These are phyloP conservation scores for Centropus bengalensis DNA, from an alignment of 2,113 vertebrate species.

Conservation along the genomic window DNA sequence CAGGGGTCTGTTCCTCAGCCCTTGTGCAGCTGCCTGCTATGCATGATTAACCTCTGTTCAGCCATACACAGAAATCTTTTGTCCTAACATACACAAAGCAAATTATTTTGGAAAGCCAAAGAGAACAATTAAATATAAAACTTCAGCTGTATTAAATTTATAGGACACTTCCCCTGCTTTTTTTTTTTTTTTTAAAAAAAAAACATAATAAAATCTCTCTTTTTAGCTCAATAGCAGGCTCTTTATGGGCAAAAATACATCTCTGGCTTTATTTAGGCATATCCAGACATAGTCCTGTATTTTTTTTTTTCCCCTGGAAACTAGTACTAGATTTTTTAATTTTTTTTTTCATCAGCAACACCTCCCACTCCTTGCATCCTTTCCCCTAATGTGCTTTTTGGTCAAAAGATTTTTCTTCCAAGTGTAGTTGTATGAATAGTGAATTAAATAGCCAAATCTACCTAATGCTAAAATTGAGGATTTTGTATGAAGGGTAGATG, in stretches of 20 bases:
- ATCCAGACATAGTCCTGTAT: slow-evolving; percentile 10
- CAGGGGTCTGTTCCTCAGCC: slow-evolving; percentile 77
- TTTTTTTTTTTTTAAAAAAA: neutral
- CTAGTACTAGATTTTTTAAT: neutral
- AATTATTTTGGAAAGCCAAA: slow-evolving; percentile 96
- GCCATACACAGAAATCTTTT: slow-evolving; percentile 90
- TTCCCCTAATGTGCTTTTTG: neutral
- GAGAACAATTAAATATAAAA: slow-evolving; percentile 84
- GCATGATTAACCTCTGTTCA: slow-evolving; percentile 93
- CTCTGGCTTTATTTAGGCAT: slow-evolving; percentile 41
- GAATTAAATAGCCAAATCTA: slow-evolving; percentile 25
- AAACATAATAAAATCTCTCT: neutral
- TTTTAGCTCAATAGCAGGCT: slow-evolving; percentile 43
- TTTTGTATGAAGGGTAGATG: slow-evolving; percentile 42
- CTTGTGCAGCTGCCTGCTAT: slow-evolving; percentile 85
- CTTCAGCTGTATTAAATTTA: slow-evolving; percentile 78
- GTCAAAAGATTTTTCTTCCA: slow-evolving; percentile 32
- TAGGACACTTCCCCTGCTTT: slow-evolving; percentile 46
- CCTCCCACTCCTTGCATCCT: neutral
- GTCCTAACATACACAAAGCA: slow-evolving; percentile 97
- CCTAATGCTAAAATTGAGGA: slow-evolving; percentile 9
- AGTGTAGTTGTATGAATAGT: slow-evolving; percentile 26
- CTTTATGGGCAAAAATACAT: neutral
- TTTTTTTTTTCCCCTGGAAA: neutral
- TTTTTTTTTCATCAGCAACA: neutral